Percentiles rank a stretch among this genome's conserved stretches.
These are phyloP conservation scores for Augiades crinisus DNA, from an alignment of 2,888 invertebrate species.

Conservation along the genomic window DNA sequence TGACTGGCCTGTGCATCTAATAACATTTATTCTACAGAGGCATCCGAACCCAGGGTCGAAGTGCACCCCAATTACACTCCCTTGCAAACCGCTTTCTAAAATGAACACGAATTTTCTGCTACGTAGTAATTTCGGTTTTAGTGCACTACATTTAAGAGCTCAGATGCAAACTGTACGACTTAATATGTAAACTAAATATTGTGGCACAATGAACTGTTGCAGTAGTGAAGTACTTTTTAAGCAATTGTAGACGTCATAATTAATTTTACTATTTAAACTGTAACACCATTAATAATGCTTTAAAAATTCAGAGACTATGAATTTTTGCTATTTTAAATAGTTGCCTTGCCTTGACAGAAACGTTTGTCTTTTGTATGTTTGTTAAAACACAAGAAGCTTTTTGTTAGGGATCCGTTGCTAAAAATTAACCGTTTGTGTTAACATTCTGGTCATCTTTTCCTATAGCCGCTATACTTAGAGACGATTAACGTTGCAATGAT, in stretches of 20 bases:
- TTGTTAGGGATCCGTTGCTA: too few relatives aligned
- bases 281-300: too few relatives aligned
- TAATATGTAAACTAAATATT: conserved; percentile 1
- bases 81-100: neutral
- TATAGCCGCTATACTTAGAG: too few relatives aligned
- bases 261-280: neutral
- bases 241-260: too few relatives aligned
- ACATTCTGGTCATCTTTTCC: too few relatives aligned
- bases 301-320: too few relatives aligned
- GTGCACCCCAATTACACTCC: conserved; percentile 1
- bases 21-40: conserved; percentile 13
- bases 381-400: too few relatives aligned
- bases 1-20: conserved; percentile 5
- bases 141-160: neutral
- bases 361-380: too few relatives aligned
- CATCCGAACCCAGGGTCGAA: neutral
- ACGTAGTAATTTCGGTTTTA: neutral
- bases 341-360: too few relatives aligned
- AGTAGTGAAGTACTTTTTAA: neutral
- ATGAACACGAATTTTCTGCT: conserved; percentile 5
- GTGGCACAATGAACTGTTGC: neutral
- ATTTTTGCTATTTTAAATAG: too few relatives aligned
- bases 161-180: neutral
- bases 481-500: too few relatives aligned
- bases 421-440: too few relatives aligned